Conservation (phyloP, 2,113 vertebrate species). For the Pluvianellus socialis region DNA sequence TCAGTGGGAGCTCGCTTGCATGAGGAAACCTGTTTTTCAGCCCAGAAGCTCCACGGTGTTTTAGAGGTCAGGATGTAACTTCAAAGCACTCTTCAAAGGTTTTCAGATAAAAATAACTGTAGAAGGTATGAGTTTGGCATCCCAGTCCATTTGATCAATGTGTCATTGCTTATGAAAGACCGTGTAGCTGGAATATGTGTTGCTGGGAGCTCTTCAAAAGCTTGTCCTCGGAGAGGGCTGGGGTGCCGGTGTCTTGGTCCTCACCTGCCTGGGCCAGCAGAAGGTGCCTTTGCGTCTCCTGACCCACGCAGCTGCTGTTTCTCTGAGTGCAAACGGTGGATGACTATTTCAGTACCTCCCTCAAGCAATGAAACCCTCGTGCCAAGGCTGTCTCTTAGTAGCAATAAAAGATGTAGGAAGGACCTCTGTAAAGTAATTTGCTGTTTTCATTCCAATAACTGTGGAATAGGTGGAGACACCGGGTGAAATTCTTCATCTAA, state of each 20-base stretch:
- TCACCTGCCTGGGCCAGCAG: not conserved
- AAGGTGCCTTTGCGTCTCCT: not conserved
- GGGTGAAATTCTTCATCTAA: not conserved
- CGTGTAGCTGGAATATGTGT: not conserved
- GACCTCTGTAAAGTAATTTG: not conserved
- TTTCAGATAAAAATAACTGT: conserved; percentile 24
- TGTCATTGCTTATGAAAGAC: not conserved
- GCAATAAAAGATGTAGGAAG: not conserved
- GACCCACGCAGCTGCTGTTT: not conserved
- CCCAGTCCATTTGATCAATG: not conserved
- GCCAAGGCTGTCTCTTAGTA: not conserved
- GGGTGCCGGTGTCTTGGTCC: fast-evolving
- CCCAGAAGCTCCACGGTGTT: not conserved
- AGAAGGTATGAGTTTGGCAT: not conserved
- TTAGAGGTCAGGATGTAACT: conserved; percentile 9
- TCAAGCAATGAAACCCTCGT: fast-evolving
- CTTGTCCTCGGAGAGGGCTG: not conserved
- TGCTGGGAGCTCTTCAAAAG: not conserved
- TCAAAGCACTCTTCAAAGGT: conserved; percentile 44
- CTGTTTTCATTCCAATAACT: not conserved
- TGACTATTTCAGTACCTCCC: not conserved
- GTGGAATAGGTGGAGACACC: not conserved
- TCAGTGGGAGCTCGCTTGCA: fast-evolving
- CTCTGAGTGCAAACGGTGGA: not conserved
- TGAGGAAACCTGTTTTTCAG: not conserved